phyloP scores from a whole-genome alignment of 2,797 vertebrate species.

The Pseudotriccus pelzelni region DNA sequence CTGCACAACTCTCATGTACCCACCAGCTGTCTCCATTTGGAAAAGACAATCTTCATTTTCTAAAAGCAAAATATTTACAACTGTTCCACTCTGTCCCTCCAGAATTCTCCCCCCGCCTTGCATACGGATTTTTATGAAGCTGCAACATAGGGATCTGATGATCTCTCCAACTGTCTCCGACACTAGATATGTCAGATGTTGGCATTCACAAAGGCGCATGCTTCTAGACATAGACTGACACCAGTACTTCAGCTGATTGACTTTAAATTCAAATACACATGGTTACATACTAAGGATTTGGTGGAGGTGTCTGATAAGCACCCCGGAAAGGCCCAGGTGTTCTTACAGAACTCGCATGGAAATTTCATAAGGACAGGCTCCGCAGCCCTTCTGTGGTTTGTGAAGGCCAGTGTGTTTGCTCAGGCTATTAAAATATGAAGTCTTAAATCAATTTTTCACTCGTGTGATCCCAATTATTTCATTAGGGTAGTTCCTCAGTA shows the following conservation, averaged over 20 bases:
- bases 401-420: not conserved
- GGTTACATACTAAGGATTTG: not conserved
- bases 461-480: slow-evolving; percentile 14
- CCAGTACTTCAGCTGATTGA: not conserved
- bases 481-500: not conserved
- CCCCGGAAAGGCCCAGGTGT: not conserved
- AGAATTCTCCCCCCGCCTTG: not conserved
- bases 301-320: not conserved
- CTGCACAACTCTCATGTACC: not conserved
- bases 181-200: slow-evolving; percentile 1
- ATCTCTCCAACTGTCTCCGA: not conserved
- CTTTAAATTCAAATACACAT: slow-evolving; percentile 8
- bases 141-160: not conserved
- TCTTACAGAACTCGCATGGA: not conserved
- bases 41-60: slow-evolving; percentile 13
- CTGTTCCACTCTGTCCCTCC: slow-evolving; percentile 25
- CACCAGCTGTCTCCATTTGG: slow-evolving; percentile 43
- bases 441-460: not conserved
- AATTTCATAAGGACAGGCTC: not conserved
- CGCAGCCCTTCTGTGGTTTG: not conserved
- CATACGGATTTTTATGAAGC: not conserved
- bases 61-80: slow-evolving; percentile 60
- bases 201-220: not conserved
- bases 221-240: slow-evolving; percentile 17
- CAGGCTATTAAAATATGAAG: not conserved